phyloP scores from a whole-genome alignment of 2,888 invertebrate species.

The Ochropleura leucogaster region DNA sequence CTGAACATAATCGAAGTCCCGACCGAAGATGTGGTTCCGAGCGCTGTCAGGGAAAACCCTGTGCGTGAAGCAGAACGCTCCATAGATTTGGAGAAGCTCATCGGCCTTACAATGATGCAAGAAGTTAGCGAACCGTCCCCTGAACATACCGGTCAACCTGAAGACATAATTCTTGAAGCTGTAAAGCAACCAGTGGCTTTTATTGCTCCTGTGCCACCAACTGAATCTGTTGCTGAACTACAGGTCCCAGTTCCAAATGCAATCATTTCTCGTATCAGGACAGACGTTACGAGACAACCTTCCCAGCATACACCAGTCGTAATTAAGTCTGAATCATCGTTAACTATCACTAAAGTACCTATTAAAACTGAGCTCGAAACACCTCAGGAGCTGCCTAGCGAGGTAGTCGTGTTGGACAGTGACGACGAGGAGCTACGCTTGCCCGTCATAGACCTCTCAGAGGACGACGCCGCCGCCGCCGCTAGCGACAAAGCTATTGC shows the following conservation, averaged over 20 bases:
- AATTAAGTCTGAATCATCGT: background rate
- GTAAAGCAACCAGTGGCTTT: slow-evolving; percentile 1
- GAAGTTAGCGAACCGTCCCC: slow-evolving; percentile 5
- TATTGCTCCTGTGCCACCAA: background rate
- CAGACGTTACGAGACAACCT: background rate
- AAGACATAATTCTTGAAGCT: slow-evolving; percentile 24
- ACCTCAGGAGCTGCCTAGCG: slow-evolving; percentile 26
- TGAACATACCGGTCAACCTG: background rate
- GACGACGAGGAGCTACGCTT: slow-evolving; percentile 78
- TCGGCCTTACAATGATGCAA: slow-evolving; percentile 71
- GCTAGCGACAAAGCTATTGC: slow-evolving; percentile 2
- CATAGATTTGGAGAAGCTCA: slow-evolving; percentile 83
- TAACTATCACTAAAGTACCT: slow-evolving; percentile 38
- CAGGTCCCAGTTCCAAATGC: background rate
- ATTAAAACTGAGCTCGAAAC: slow-evolving; percentile 71
- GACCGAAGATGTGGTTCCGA: slow-evolving; percentile 70
- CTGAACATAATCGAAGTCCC: slow-evolving; percentile 76
- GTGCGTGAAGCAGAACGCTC: slow-evolving; percentile 84
- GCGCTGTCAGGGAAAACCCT: slow-evolving; percentile 73
- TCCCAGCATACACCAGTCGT: slow-evolving; percentile 5
- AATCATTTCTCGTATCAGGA: background rate
- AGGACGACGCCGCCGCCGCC: slow-evolving; percentile 63
- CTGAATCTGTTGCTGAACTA: background rate
- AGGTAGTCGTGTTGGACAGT: slow-evolving; percentile 81
- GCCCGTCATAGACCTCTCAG: slow-evolving; percentile 72